Evolutionary conservation across 2,113 vertebrate genomes (phyloP), one percentile per base, ranked within the genome.

Genomic region (Delphinus delphis): DNA sequence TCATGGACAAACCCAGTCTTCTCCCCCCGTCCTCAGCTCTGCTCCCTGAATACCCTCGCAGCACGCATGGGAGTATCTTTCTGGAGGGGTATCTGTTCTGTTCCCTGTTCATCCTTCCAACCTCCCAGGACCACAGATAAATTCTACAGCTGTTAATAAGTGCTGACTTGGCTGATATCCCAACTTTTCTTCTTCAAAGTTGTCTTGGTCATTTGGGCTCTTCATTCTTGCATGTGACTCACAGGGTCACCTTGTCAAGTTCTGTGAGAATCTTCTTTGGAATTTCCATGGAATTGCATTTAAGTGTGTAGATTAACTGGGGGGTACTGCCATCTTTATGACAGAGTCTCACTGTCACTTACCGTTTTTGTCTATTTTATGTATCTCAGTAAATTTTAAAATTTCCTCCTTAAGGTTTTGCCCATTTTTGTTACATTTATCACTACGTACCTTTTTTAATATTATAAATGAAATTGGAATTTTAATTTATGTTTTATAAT

Each of bases 1-100:
- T 20, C 15, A 20, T 10, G 17, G 74, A 20, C 28, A 28, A 50
- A 20, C 1, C 44, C 74, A 33, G 14, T 5, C 25, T 77, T 50
- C 44, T 36, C 68, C 8, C 12, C 13, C 26, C 17, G 41, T 31
- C 41, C 14, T 28, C 25, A 18, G 71, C 73, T 28, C 62, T 13
- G 3, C 82, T 17, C 31, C 33, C 44, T 9, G 62, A 18, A 18
- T 2, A 0, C 28, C 62, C 28, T 5, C 11, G 0, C 13, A 13
- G 60, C 23, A 11, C 60, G 10, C 0, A 1, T 20, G 25, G 7
- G 67, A 44, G 25, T 41, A 0, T 28, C 67, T 8, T 14, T 15
- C 47, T 31, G 47, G 33, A 13, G 15, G 33, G 33, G 31, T 8
- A 9, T 8, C 60, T 8, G 2, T 47, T 12, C 60, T 33, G 7